phyloP scores from a whole-genome alignment of 2,113 vertebrate genomes.

The Pterocles gutturalis region DNA sequence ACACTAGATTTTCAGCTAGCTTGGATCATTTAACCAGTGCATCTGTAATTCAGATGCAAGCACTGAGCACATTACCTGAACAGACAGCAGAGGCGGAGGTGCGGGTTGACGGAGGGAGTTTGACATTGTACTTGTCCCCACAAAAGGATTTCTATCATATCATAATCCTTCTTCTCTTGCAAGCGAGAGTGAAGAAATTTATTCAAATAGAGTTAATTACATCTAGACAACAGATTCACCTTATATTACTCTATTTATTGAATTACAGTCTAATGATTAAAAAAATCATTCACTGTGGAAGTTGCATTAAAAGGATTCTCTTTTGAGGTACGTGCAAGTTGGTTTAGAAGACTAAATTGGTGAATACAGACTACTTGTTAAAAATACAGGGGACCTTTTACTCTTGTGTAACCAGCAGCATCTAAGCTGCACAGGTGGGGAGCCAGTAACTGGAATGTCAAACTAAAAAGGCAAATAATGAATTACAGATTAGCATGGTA shows the following conservation, averaged over 20 bases:
- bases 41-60: not conserved
- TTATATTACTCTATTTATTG: not conserved
- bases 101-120: not conserved
- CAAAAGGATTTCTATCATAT: not conserved
- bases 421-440: not conserved
- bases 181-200: not conserved
- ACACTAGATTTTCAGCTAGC: conserved; percentile 12
- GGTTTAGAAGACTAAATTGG: not conserved
- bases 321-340: not conserved
- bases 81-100: not conserved
- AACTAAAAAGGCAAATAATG: not conserved
- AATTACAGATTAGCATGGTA: not conserved
- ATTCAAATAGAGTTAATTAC: not conserved
- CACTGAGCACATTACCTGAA: not conserved
- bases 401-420: not conserved
- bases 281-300: not conserved
- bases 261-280: not conserved
- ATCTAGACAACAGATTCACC: fast-evolving
- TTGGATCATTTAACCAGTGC: not conserved
- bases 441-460: not conserved
- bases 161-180: not conserved
- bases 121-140: not conserved
- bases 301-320: not conserved
- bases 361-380: not conserved
- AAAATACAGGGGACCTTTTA: not conserved